Percentiles rank a stretch among this genome's conserved stretches.
Evolutionary conservation across 2,113 vertebrate genomes (phyloP).

Genomic region (Oreochromis tanganicae): DNA sequence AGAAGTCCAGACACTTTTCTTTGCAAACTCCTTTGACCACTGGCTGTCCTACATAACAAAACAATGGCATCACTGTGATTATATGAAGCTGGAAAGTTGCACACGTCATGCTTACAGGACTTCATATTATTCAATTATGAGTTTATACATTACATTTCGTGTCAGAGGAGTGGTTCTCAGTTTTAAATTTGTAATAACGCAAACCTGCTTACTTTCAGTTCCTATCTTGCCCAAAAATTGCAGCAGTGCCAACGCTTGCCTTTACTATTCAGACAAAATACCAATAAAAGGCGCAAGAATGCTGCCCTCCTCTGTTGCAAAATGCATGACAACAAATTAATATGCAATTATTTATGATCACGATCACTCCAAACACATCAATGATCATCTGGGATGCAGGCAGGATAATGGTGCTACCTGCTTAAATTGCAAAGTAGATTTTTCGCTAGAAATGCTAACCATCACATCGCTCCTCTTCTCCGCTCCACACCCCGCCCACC

Average conservation of each 20-base stretch:
- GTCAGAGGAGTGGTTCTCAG: not conserved
- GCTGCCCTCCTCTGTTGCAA: slow-evolving; percentile 51
- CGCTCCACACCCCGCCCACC: not conserved
- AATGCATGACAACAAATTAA: slow-evolving; percentile 68
- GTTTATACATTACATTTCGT: not conserved
- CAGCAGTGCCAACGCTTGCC: not conserved
- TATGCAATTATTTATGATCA: slow-evolving; percentile 71
- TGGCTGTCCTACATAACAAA: not conserved
- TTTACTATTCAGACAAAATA: slow-evolving; percentile 22
- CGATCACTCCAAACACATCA: slow-evolving; percentile 66
- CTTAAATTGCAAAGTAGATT: slow-evolving; percentile 78
- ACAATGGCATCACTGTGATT: not conserved
- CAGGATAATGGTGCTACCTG: slow-evolving; percentile 69
- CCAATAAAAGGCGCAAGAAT: slow-evolving; percentile 66
- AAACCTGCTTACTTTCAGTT: not conserved
- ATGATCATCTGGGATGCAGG: slow-evolving; percentile 58
- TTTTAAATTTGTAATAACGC: not conserved
- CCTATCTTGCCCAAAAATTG: not conserved
- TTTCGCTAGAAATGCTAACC: slow-evolving; percentile 39
- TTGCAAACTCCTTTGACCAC: too few species aligned
- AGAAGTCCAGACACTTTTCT: too few species aligned
- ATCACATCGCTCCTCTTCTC: not conserved
- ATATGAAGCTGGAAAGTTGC: not conserved
- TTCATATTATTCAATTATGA: not conserved
- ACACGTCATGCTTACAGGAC: not conserved